phyloP scores from a whole-genome alignment of 2,797 vertebrate genomes.

The Pagetopsis macropterus region DNA sequence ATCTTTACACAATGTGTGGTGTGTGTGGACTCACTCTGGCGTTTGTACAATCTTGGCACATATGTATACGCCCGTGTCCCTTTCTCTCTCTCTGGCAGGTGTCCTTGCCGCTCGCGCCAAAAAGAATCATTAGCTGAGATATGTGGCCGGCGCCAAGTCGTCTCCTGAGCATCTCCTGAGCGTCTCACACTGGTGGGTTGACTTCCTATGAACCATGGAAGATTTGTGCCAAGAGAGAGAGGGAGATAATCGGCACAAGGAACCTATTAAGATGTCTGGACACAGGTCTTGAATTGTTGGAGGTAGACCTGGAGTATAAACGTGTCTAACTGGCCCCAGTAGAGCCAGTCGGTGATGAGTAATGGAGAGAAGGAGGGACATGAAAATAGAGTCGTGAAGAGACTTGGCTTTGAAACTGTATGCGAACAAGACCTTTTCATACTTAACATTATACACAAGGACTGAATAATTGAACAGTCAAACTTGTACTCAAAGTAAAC shows the following conservation, averaged over 20 bases:
- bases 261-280: conserved; percentile 67
- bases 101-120: conserved; percentile 36
- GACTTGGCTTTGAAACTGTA: conserved; percentile 24
- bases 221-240: conserved; percentile 60
- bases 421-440: background rate
- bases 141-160: conserved; percentile 52
- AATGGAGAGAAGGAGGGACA: conserved; percentile 8
- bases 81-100: conserved; percentile 44
- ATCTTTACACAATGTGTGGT: background rate
- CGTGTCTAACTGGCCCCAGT: conserved; percentile 31
- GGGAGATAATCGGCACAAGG: conserved; percentile 51
- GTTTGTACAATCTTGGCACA: conserved; percentile 15
- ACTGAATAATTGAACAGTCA: too few relatives aligned
- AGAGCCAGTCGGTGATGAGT: conserved; percentile 29
- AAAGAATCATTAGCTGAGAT: conserved; percentile 69
- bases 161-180: conserved; percentile 35
- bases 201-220: conserved; percentile 67
- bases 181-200: conserved; percentile 33
- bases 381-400: background rate
- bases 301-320: conserved; percentile 47
- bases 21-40: background rate
- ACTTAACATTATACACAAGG: too few relatives aligned
- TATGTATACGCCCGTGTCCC: conserved; percentile 16
- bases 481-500: too few relatives aligned
- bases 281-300: conserved; percentile 47